Percentiles rank a stretch among this genome's conserved stretches.
phyloP scores from a whole-genome alignment of 2,797 vertebrate genomes.

The Dermochelys coriacea region DNA sequence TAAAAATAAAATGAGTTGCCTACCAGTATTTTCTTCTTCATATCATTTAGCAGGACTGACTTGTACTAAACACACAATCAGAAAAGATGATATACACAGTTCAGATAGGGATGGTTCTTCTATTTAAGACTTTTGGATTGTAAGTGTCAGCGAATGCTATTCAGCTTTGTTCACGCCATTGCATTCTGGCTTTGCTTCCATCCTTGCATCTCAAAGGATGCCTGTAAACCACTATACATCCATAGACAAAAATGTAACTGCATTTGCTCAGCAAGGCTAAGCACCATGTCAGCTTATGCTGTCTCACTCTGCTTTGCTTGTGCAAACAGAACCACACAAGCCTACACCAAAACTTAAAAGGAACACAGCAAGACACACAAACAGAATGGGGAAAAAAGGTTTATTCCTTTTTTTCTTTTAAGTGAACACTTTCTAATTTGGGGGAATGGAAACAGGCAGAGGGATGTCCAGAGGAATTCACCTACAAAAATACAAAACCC shows the following conservation, averaged over 20 bases:
- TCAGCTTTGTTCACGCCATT: not conserved
- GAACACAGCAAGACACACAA: not conserved
- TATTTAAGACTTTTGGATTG: not conserved
- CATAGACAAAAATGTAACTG: fast-evolving
- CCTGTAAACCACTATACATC: not conserved
- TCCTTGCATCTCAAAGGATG: fast-evolving
- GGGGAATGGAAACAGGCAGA: not conserved
- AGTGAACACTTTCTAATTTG: not conserved
- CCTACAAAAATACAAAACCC: not conserved
- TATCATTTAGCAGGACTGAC: fast-evolving
- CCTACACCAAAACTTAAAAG: not conserved
- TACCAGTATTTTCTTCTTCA: not conserved
- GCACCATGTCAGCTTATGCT: not conserved
- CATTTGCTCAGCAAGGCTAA: not conserved
- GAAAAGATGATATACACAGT: not conserved
- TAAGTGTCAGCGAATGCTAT: not conserved
- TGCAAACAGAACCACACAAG: fast-evolving
- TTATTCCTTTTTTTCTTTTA: not conserved
- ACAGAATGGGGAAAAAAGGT: fast-evolving
- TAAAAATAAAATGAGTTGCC: not conserved
- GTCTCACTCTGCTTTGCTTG: fast-evolving
- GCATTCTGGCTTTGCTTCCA: not conserved
- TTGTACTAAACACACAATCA: fast-evolving
- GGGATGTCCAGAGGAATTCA: not conserved
- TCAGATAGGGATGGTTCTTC: fast-evolving